Base-by-base conservation (phyloP, 2,797 vertebrate genomes). In the Eupleurogrammus muticus region DNA sequence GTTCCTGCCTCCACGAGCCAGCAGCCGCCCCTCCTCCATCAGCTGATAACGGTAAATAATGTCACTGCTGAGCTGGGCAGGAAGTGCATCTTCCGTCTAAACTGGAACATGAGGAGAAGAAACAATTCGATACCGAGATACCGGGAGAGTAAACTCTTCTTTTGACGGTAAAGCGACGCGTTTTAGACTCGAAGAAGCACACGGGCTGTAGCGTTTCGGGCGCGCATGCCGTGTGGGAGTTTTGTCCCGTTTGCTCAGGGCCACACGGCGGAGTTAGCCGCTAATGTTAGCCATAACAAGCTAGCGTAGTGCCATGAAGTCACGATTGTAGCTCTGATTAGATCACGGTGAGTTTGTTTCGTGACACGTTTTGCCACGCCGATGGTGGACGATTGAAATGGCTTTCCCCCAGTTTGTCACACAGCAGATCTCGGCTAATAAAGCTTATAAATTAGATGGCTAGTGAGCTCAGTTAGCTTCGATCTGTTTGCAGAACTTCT, bases 31-130 rank as follows among this genome's bases (percentile, higher is more conserved):
- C 72, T 72, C 83, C 81, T 84, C 65, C 83, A 89, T 93, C 95
- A 96, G 95, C 95, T 96, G 95, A 92, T 90, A 92, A 80, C 80
- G 81, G 78, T 74, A 77, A 70, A 78, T 85, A 73, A 21, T 70
- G 68, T 83, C 73, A 82, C 38, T 51, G 64, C 73, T 13, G 62
- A 53, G 74, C 66, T 47, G 38, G 73, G 59, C 91, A 92, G 92
- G 92, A 94, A 93, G 92, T 90, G 83, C 42, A 56, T 61, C 42
- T 78, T 36, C 50, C 38, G n/a, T 28, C 48, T 73, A 44, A n/a
- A n/a, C 72, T 75, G 72, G 84, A 88, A 67, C 79, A 91, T 88
- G 89, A 90, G 62, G 49, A 81, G 17, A 58, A 81, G 66, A 79
- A 66, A 58, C 73, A 2, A 53, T 58, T 58, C 60, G 7, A 36